These are phyloP conservation scores for Himalopsyche tibetana DNA, from an alignment of 2,888 invertebrate species.

Conservation along the genomic window DNA sequence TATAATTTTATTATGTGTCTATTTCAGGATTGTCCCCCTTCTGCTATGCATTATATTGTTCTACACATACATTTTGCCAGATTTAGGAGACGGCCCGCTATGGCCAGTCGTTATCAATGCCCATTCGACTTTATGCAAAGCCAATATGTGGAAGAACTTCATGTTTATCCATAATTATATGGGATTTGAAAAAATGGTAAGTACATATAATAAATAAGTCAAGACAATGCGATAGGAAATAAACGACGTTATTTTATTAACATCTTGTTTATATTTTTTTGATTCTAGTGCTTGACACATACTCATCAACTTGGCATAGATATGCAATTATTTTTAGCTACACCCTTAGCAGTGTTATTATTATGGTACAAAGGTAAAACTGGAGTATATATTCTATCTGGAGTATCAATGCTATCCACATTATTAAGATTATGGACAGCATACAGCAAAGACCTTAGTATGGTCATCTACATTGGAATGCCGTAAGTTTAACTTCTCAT, in stretches of 20 bases:
- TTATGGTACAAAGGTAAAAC: conserved; percentile 72
- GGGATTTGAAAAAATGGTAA: conserved; percentile 79
- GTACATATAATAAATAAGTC: background rate
- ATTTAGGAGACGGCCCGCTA: conserved; percentile 77
- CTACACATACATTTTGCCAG: conserved; percentile 77
- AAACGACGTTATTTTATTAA: background rate
- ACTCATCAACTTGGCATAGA: conserved; percentile 79
- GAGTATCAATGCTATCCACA: conserved; percentile 73
- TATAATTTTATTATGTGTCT: background rate
- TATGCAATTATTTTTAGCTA: conserved; percentile 77
- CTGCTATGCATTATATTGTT: conserved; percentile 76
- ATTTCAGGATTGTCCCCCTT: conserved; percentile 74
- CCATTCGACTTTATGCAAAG: conserved; percentile 76
- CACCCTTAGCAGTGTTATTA: conserved; percentile 73
- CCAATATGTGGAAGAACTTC: conserved; percentile 79
- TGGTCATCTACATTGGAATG: conserved; percentile 77
- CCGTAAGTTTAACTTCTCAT: conserved; percentile 72
- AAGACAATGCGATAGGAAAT: too few relatives aligned
- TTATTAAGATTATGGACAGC: conserved; percentile 73
- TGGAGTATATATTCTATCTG: conserved; percentile 71
- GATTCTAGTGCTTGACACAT: conserved; percentile 76
- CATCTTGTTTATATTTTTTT: conserved; percentile 64
- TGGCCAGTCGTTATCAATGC: conserved; percentile 78
- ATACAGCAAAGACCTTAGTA: conserved; percentile 75
- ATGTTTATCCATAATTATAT: conserved; percentile 79